Base-by-base conservation (phyloP, 2,888 invertebrate species). In the Periphyllus acericola region DNA sequence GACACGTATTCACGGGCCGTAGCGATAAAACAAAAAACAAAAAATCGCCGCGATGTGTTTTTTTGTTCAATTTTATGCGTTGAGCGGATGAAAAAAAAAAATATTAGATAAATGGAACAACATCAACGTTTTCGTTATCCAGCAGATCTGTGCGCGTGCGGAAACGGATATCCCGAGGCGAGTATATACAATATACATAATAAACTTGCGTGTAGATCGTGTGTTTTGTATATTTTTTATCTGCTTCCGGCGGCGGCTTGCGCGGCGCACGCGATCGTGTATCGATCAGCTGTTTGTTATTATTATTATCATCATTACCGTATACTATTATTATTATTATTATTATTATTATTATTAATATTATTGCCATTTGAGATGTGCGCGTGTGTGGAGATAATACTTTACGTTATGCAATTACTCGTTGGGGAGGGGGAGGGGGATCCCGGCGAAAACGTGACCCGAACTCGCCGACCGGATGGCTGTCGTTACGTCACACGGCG, bases 271-370 rank as follows among this genome's bases (percentile, higher is more conserved):
- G 36, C 74, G 21, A 34, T 34, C 14, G 21, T n/a, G n/a, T 72
- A 86, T 86, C 71, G 86, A 86, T 86, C 86, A 86, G 86, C 86
- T 86, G 86, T 79, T 85, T 60, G 34, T 75, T 32, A 21, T 21
- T 55, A 55, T 21, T 55, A 55, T 21, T 74, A 74, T 83, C 60
- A 74, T 83, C 74, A 74, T 83, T 83, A 46, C 46, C 14, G 9
- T 40, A 8, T 40, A 40, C 40, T 72, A 34, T 72, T 72, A 72
- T 34, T 34, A 21, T 36, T 78, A 71, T 82, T 82, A 55, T 55
- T 21, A 55, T 21, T 21, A 55, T 55, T 55, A 21, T 55, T 66
- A 52, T 32, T 55, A 78, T 40, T 36, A 36, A 25, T 74, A 36
- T 74, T 74, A 36, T 21, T 36, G 8, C 9, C 60, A 72, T 82